Conservation (phyloP, 1,140 invertebrate genomes). For the Dolichoris vasculosae region DNA sequence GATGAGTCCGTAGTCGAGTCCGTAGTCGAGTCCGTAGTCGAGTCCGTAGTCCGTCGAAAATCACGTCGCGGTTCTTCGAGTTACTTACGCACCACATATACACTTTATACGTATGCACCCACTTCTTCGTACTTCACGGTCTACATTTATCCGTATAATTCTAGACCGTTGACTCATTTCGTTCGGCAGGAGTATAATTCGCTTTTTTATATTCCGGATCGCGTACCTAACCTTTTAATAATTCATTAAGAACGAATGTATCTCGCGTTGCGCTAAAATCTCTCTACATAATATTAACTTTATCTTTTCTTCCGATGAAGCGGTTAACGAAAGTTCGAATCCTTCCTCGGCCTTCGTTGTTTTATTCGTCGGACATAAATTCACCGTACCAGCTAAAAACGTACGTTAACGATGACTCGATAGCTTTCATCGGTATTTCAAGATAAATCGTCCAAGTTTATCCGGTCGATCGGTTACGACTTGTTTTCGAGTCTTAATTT, state of each 20-base stretch:
- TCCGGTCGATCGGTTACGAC: not conserved
- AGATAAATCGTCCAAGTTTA: not conserved
- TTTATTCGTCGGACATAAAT: too few relatives aligned
- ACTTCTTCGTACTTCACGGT: not conserved
- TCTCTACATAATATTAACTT: too few relatives aligned
- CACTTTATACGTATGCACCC: not conserved
- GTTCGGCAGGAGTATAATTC: not conserved
- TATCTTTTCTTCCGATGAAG: too few relatives aligned
- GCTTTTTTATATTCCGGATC: not conserved
- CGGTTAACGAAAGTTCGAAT: too few relatives aligned
- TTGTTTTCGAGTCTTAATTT: not conserved
- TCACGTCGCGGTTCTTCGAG: not conserved
- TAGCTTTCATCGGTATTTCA: too few relatives aligned
- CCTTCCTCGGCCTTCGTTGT: too few relatives aligned
- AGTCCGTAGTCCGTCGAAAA: constrained; percentile 11
- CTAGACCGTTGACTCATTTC: not conserved
- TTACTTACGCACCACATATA: not conserved
- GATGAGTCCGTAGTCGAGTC: too few relatives aligned
- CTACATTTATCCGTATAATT: not conserved
- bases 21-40: too few relatives aligned
- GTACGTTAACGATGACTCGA: too few relatives aligned
- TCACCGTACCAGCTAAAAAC: too few relatives aligned
- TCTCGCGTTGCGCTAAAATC: too few relatives aligned
- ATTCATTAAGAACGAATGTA: not conserved
- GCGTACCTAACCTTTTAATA: not conserved